Evolutionary conservation across 2,888 invertebrate genomes (phyloP).

Genomic region (Drosophila phalerata): DNA sequence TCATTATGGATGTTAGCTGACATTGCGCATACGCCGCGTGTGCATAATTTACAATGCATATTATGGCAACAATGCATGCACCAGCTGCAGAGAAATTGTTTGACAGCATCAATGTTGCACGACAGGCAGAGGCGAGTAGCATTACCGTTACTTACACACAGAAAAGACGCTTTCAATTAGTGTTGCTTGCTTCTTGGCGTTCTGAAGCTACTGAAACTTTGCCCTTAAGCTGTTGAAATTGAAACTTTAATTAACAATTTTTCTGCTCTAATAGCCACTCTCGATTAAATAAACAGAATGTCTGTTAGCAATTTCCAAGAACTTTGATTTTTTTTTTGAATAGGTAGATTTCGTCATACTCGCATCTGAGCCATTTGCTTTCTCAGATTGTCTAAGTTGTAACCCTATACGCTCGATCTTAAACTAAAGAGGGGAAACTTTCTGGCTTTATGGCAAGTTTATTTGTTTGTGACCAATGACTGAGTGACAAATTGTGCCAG

Average conservation of each 20-base stretch:
- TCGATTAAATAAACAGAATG: constrained; percentile 20
- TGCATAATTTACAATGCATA: constrained; percentile 61
- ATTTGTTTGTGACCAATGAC: constrained; percentile 51
- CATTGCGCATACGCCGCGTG: constrained; percentile 61
- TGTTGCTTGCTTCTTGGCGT: not conserved
- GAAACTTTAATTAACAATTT: constrained; percentile 13
- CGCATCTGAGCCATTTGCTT: constrained; percentile 11
- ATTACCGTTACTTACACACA: constrained; percentile 16
- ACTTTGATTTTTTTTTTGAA: not conserved
- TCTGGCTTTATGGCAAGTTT: constrained; percentile 30
- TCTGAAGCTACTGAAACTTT: not conserved
- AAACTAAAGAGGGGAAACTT: constrained; percentile 17
- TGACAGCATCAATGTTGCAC: constrained; percentile 12
- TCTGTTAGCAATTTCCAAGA: constrained; percentile 11
- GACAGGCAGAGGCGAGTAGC: not conserved
- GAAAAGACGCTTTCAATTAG: constrained; percentile 28
- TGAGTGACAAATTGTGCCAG: constrained; percentile 50
- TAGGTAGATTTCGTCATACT: constrained; percentile 13
- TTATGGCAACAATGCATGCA: constrained; percentile 36
- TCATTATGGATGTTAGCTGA: constrained; percentile 34
- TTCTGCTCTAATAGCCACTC: constrained; percentile 12
- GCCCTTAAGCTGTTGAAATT: constrained; percentile 3
- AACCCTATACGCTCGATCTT: constrained; percentile 17
- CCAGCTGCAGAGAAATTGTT: not conserved
- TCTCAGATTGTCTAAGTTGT: constrained; percentile 9